phyloP scores from a whole-genome alignment of 2,113 vertebrate species.

The Tetrao urogallus region DNA sequence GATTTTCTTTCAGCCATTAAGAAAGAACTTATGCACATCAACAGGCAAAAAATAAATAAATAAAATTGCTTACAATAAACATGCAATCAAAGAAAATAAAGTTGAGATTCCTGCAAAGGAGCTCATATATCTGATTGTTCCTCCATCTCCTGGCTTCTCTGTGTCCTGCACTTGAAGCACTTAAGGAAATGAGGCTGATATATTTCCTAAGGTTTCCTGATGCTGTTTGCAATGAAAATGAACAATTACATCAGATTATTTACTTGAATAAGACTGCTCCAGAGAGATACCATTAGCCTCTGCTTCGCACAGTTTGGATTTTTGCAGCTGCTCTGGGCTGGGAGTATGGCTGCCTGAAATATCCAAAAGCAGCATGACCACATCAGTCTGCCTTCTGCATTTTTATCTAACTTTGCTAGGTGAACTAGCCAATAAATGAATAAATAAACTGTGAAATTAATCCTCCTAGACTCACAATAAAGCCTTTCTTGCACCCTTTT shows the following conservation, averaged over 20 bases:
- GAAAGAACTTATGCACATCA: neutral
- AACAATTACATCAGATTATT: neutral
- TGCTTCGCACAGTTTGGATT: neutral
- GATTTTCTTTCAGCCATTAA: neutral
- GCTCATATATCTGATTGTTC: fast-evolving
- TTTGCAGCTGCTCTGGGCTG: neutral
- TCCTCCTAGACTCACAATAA: neutral
- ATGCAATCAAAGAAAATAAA: neutral
- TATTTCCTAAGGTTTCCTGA: neutral
- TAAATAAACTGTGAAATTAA: neutral
- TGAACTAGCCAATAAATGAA: too few species aligned
- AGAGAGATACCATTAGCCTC: neutral
- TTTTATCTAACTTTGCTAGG: neutral
- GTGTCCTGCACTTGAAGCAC: neutral
- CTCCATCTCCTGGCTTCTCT: neutral
- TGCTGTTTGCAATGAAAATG: neutral
- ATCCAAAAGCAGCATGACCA: neutral
- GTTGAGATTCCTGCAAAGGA: neutral
- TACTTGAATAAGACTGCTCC: neutral
- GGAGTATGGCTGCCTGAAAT: neutral
- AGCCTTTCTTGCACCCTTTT: neutral
- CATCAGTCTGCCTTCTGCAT: neutral
- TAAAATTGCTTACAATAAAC: neutral
- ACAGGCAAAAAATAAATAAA: too few species aligned
- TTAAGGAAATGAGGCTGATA: neutral